Evolutionary conservation across 2,888 invertebrate genomes (phyloP).

Genomic region (Ectobius pallidus): DNA sequence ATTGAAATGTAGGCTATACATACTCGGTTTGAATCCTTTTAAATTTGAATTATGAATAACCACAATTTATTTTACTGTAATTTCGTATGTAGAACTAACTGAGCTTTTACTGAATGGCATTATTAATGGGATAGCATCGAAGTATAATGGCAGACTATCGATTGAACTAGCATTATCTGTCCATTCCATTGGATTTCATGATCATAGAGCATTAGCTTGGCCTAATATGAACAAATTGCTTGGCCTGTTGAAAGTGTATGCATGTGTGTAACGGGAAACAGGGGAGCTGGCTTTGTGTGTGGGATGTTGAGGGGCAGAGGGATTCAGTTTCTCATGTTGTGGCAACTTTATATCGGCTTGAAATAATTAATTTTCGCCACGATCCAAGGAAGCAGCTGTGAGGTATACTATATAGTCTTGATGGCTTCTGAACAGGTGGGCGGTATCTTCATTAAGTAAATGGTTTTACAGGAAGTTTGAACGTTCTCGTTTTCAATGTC

Average conservation of each 20-base stretch:
- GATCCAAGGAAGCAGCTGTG: conserved; percentile 14
- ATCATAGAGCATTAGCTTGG: conserved; percentile 32
- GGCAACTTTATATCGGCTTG: not conserved
- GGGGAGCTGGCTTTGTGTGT: not conserved
- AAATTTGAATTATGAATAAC: conserved; percentile 26
- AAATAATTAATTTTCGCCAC: conserved; percentile 18
- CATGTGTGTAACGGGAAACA: conserved; percentile 7
- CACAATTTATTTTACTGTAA: conserved; percentile 24
- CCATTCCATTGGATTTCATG: conserved; percentile 38
- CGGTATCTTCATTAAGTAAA: conserved; percentile 13
- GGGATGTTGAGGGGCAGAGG: not conserved
- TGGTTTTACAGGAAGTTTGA: not conserved
- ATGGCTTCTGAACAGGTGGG: conserved; percentile 2
- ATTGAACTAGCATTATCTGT: conserved; percentile 28
- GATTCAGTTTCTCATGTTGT: not conserved
- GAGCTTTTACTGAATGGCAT: conserved; percentile 20
- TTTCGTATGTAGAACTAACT: conserved; percentile 15
- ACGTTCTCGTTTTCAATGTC: not conserved
- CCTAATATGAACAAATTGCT: conserved; percentile 38
- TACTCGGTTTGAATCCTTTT: conserved; percentile 9
- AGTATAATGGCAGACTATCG: conserved; percentile 24
- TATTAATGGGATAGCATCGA: conserved; percentile 23
- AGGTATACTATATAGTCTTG: not conserved
- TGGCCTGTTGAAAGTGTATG: conserved; percentile 10
- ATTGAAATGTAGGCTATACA: no score